Evolutionary conservation across 2,797 vertebrate species (phyloP), one percentile per base, ranked within the genome.

Genomic region (Clarias platycephalus): DNA sequence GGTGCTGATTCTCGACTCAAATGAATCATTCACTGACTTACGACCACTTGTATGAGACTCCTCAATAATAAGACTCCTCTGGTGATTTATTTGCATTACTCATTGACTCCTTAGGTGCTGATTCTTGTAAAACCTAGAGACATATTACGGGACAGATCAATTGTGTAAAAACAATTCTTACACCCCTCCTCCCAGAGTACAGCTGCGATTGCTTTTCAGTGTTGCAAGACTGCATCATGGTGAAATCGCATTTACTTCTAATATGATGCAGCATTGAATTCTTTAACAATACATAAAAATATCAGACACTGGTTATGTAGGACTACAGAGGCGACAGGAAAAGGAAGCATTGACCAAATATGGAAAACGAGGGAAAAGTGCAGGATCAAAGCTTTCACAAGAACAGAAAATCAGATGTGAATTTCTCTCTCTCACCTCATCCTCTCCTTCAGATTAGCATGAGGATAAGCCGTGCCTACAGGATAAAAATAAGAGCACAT

Each of bases 401-500:
- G 24, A 53, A 49, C 13, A 20, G n/a, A 55, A 44, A 28, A 8
- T 8, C n/a, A 55, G 7, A 28, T 3, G 1, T 26, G 8, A 5
- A 12, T 49, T 24, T 37, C 55, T 71, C 53, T 71, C 67, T 60
- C 67, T 82, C 57, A 4, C 40, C 40, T 76, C 75, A 62, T 80
- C 44, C 34, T 71, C 67, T 76, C 63, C 67, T 76, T 76, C 44
- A 62, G 86, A 88, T 90, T 90, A 90, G 75, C 64, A 22, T 34
- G 72, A 74, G 64, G 82, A 58, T 76, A 58, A 76, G 74, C 49
- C 53, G 22, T 74, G 63, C 28, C 72, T 63, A 70, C 53, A 34
- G 80, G 82, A 81, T 87, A 84, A 80, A 86, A 83, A 82, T 84
- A 82, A 88, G 78, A 82, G 66, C 79, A 80, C 64, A 55, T 72